These are phyloP conservation scores for Squalus acanthias DNA, from an alignment of 2,797 vertebrate genomes.

Conservation along the genomic window DNA sequence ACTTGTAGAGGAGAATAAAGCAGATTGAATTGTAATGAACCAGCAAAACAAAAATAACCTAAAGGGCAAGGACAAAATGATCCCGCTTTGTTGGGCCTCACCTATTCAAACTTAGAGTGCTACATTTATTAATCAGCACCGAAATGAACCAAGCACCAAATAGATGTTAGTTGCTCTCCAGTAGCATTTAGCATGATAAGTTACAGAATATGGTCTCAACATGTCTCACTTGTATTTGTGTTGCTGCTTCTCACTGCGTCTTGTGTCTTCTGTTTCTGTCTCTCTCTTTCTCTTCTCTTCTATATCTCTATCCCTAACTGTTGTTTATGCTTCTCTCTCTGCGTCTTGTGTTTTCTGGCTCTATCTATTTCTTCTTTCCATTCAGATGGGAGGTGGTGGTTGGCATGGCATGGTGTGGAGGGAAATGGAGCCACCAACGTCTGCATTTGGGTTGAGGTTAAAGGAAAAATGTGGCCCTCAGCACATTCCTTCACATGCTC, in stretches of 20 bases:
- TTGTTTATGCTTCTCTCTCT: neutral
- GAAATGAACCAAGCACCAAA: neutral
- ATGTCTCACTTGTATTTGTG: neutral
- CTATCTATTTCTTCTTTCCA: neutral
- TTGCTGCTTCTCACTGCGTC: neutral
- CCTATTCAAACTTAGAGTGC: neutral
- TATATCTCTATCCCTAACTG: neutral
- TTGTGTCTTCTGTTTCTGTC: neutral
- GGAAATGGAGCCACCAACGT: neutral
- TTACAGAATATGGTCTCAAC: neutral
- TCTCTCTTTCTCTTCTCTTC: neutral
- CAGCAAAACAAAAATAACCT: conserved; percentile 23
- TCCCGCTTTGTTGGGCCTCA: neutral
- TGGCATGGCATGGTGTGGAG: neutral
- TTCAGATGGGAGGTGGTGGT: neutral
- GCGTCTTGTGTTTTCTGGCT: neutral
- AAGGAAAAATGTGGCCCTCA: neutral
- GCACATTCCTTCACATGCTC: neutral
- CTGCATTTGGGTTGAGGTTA: neutral
- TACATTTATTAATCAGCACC: neutral
- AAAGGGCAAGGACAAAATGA: conserved; percentile 16
- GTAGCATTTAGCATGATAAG: neutral
- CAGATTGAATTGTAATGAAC: conserved; percentile 15
- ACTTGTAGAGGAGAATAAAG: neutral
- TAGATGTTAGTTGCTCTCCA: neutral